Evolutionary conservation across 2,888 invertebrate genomes (phyloP), one percentile per base, ranked within the genome.

Genomic region (Agonopterix alstromeriana): DNA sequence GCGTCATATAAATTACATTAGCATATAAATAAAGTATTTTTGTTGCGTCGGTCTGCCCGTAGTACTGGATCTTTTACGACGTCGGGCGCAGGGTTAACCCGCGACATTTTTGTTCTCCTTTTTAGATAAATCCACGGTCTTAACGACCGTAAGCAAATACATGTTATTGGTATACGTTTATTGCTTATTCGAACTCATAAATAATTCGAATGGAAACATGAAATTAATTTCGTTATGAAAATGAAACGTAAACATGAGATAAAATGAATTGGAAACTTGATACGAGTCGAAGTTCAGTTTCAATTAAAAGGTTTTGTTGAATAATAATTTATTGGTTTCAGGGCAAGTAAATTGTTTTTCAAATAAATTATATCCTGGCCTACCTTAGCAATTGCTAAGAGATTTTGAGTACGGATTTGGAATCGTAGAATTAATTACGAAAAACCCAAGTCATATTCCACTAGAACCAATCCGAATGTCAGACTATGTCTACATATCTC

Each of bases 1-100:
- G 80, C 86, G 82, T 87, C 86, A 86, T 87, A 88, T 88, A 88
- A 88, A 87, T 88, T 86, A 88, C 88, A 87, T 88, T 88, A 86
- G 83, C 88, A 87, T 88, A 87, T 88, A 88, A 87, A 88, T 88
- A 87, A 88, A 88, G 86, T 85, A 88, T 87, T 85, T 87, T 84
- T 84, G 87, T 85, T 82, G 84, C 73, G 71, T 61, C 60, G 75
- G 77, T 75, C 68, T 68, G 71, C 59, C 67, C 73, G 71, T 66
- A 69, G 77, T 76, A 76, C 77, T 72, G 76, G 76, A 66, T 77
- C 82, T 79, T 85, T 88, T 87, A 86, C 82, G 86, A 86, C 72
- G 73, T 35, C 76, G 75, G 66, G 64, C 64, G 66, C 70, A 71
- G 81, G 74, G 79, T 80, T 82, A 79, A 74, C 77, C 67, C 65